Evolutionary conservation across 2,113 vertebrate genomes (phyloP).

Genomic region (Pomatorhinus ruficollis): DNA sequence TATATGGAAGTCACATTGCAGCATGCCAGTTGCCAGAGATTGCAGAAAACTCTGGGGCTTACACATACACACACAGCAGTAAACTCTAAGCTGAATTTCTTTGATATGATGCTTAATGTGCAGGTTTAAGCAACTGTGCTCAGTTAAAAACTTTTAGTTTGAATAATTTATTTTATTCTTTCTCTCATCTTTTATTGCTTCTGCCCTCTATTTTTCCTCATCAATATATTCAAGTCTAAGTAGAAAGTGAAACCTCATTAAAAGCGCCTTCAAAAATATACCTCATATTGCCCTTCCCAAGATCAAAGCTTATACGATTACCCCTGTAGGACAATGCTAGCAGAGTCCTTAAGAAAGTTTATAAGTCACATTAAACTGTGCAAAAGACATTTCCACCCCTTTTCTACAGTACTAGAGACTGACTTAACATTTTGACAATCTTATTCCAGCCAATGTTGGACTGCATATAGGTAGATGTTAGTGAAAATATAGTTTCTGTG

Average conservation of each 20-base stretch:
- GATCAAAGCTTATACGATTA: neutral
- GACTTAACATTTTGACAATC: neutral
- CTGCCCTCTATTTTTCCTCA: neutral
- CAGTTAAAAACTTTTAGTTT: neutral
- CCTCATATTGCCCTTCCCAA: neutral
- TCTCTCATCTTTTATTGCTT: neutral
- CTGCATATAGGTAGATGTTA: neutral
- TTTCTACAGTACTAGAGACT: neutral
- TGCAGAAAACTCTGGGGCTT: neutral
- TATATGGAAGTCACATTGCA: neutral
- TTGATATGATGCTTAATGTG: neutral
- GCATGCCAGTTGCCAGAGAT: neutral
- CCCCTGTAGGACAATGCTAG: neutral
- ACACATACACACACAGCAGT: rapidly evolving
- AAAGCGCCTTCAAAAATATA: neutral
- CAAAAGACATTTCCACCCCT: neutral
- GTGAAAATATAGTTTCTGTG: neutral
- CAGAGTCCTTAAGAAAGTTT: neutral
- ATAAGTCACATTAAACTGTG: neutral
- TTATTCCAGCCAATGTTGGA: neutral
- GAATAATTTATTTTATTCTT: neutral
- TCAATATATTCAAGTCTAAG: neutral
- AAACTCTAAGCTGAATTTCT: neutral
- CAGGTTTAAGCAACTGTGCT: neutral
- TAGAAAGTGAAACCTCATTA: neutral